Base-by-base conservation (phyloP, 2,888 invertebrate species). In the Tenthredo scrophulariae region DNA sequence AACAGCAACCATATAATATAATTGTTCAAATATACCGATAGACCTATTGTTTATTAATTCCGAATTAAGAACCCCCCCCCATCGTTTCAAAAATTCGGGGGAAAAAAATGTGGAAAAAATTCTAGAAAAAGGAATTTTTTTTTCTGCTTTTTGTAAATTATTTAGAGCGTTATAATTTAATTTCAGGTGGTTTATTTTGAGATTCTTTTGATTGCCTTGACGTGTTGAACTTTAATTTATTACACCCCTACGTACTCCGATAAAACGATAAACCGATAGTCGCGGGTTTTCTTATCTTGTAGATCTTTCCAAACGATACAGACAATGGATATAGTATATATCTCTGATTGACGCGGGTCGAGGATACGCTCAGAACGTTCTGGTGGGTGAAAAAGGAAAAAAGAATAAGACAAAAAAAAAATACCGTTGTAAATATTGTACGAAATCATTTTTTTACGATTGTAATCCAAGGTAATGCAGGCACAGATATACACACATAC, bases 191-290 rank as follows among this genome's bases (percentile, higher is more conserved):
- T 29, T 18, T 80, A 40, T 62, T 22, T 40, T 62, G 7, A 80
- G 62, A 37, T 40, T 80, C 13, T 80, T 80, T 62, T 43, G 80
- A 80, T 80, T 80, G 80, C 22, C 37, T 40, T 62, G n/a, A 22
- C 62, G 80, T 43, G 13, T n/a, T 13, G 22, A 22, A 29, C 2
- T 54, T n/a, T 62, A 62, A 80, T 80, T 80, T 80, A 62, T 80
- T 40, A 40, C 40, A 18, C 33, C 26, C 22, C 22, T 43, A 13
- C 6, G 7, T 22, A 3, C 15, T 3, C 10, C 37, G 62, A 80
- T 62, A 62, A 80, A 40, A 80, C 37, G 58, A 62, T 80, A 62
- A 62, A 40, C 37, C 6, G 74, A 22, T 33, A 22, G 62, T 6
- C 1, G 22, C 62, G 58, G 40, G 18, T 62, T 40, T 80, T 62